These are phyloP conservation scores for Acanthosepion pharaonis DNA, from an alignment of 2,888 invertebrate species.

Conservation along the genomic window DNA sequence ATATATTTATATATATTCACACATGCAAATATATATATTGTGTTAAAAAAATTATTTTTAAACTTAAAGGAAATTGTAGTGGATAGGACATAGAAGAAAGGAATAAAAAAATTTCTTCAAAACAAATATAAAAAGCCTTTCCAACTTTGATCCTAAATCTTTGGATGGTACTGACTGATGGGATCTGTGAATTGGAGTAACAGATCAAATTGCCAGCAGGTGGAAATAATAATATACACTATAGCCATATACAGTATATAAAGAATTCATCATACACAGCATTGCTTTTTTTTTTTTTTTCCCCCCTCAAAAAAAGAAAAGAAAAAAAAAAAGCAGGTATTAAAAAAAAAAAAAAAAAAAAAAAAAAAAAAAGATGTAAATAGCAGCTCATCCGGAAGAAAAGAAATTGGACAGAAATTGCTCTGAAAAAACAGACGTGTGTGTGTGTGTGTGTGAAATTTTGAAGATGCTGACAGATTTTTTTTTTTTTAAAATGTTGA, in stretches of 20 bases:
- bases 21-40: neutral
- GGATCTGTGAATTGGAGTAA: neutral
- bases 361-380: neutral
- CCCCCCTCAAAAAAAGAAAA: neutral
- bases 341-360: neutral
- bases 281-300: neutral
- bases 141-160: neutral
- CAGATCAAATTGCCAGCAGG: neutral
- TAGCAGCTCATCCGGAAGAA: neutral
- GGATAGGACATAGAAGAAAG: conserved; percentile 21
- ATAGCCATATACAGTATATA: conserved; percentile 33
- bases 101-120: neutral
- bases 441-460: neutral
- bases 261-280: neutral
- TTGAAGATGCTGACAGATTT: neutral
- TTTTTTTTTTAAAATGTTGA: neutral
- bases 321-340: neutral
- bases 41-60: neutral
- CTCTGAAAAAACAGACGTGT: neutral
- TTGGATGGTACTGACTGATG: neutral
- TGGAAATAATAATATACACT: conserved; percentile 24
- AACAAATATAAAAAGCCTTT: conserved; percentile 4
- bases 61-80: conserved; percentile 3
- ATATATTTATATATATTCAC: neutral
- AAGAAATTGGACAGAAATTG: neutral